A percentile compares a stretch with the other conserved stretches of the same genome.
phyloP scores from a whole-genome alignment of 2,113 vertebrate genomes.

The Urocynchramus pylzowi region DNA sequence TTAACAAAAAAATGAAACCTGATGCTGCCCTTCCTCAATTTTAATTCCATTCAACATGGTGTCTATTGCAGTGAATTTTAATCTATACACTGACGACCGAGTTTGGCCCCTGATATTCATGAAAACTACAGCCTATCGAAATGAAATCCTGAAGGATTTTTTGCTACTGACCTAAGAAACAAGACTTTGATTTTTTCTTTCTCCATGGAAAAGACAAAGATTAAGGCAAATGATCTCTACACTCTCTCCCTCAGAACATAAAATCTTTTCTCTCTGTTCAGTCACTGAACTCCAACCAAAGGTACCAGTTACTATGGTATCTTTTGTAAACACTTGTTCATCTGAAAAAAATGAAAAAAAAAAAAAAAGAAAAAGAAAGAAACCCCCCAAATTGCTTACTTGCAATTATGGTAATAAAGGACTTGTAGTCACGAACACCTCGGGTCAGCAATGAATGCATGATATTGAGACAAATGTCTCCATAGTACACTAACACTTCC shows the following conservation, averaged over 20 bases:
- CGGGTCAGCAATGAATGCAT: conserved; percentile 10
- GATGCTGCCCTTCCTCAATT: neutral
- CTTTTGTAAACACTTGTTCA: conserved; percentile 42
- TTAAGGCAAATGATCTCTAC: neutral
- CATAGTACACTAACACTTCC: neutral
- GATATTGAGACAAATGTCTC: conserved; percentile 3
- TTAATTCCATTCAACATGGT: neutral
- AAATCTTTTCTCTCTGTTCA: conserved; percentile 4
- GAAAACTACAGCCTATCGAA: neutral
- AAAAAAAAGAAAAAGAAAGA: accelerated
- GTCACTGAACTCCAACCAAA: neutral
- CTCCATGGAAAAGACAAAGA: neutral
- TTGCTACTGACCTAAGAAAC: neutral
- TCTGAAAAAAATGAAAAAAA: neutral
- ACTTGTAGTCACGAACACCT: neutral
- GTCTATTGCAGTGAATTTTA: neutral
- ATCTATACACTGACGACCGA: neutral
- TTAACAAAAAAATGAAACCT: neutral
- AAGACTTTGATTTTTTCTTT: neutral
- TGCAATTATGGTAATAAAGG: neutral
- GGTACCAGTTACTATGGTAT: conserved; percentile 10
- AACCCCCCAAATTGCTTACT: neutral
- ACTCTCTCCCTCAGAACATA: neutral
- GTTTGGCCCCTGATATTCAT: neutral
- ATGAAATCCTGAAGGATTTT: neutral